These are phyloP conservation scores for Acomys russatus DNA, from an alignment of 2,797 vertebrate species.

Conservation along the genomic window DNA sequence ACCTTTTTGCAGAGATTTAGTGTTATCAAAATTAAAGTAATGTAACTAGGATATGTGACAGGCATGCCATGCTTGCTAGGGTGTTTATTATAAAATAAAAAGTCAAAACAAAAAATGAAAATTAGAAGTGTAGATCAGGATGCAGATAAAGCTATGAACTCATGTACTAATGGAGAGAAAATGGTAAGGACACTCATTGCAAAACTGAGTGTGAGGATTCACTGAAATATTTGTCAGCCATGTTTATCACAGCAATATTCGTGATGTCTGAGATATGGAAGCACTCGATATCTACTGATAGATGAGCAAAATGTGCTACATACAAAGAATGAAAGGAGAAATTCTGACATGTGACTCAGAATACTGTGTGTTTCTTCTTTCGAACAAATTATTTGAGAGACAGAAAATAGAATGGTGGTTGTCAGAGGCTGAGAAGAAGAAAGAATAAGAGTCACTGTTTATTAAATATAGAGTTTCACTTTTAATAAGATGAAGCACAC, in stretches of 20 bases:
- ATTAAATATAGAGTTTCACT: not conserved
- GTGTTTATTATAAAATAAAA: too few relatives aligned
- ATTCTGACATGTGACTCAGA: not conserved
- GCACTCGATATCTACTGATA: not conserved
- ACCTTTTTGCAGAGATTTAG: not conserved
- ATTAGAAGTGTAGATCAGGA: not conserved
- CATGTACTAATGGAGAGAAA: not conserved
- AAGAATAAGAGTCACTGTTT: not conserved
- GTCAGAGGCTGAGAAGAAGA: too few relatives aligned
- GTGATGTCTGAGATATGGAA: not conserved
- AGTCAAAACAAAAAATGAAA: not conserved
- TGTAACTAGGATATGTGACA: not conserved
- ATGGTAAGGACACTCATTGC: not conserved
- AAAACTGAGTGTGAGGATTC: not conserved
- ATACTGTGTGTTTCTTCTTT: not conserved
- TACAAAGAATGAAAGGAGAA: not conserved
- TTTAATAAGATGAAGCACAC: not conserved
- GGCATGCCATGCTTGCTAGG: too few relatives aligned
- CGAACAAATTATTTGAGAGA: not conserved
- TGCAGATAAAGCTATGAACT: not conserved
- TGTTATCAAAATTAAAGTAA: not conserved
- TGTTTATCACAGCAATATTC: not conserved
- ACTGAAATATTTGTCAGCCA: not conserved
- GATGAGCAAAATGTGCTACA: not conserved
- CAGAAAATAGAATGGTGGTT: not conserved